Evolutionary conservation across 2,888 invertebrate species (phyloP).

Genomic region (Macrosiphum euphorbiae): DNA sequence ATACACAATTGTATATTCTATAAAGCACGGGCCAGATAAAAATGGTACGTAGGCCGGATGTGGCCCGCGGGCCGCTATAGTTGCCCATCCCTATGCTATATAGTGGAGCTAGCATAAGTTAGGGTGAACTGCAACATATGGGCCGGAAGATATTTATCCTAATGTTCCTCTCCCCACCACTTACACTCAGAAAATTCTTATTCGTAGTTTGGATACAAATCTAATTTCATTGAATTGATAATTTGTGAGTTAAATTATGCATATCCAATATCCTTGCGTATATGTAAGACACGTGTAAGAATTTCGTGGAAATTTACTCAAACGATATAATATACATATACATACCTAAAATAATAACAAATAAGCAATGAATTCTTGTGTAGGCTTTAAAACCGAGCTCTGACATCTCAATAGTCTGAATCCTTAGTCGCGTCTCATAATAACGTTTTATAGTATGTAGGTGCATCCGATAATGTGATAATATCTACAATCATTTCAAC

Average conservation of each 20-base stretch:
- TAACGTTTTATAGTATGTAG: too few relatives aligned
- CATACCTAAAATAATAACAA: background rate
- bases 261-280: background rate
- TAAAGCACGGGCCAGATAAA: too few relatives aligned
- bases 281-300: background rate
- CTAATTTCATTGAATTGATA: background rate
- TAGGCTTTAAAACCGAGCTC: too few relatives aligned
- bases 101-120: background rate
- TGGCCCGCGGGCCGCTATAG: too few relatives aligned
- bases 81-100: background rate
- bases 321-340: background rate
- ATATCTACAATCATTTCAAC: too few relatives aligned
- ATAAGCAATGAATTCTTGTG: background rate
- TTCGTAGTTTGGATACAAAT: background rate
- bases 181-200: background rate
- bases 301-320: background rate
- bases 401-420: too few relatives aligned
- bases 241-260: background rate
- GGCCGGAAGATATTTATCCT: background rate
- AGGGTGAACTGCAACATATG: background rate
- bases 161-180: background rate
- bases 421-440: too few relatives aligned
- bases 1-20: too few relatives aligned
- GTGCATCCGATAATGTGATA: too few relatives aligned
- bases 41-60: too few relatives aligned